Evolutionary conservation across 2,888 invertebrate species (phyloP), one percentile per base, ranked within the genome.

Genomic region (Eupithecia dodoneata): DNA sequence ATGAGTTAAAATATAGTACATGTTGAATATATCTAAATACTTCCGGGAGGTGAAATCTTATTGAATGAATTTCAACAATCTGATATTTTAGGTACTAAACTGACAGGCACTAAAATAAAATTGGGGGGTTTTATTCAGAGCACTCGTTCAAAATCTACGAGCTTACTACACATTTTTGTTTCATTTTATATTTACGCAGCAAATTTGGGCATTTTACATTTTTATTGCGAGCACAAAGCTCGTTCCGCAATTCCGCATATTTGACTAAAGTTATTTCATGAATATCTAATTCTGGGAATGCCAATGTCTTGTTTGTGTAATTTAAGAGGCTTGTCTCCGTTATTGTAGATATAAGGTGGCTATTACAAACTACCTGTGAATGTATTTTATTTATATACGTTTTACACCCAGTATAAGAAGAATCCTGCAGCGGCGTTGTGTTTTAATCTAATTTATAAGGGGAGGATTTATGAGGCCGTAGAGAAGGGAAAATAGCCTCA

Each of bases 381-480:
- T 7, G n/a, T 49, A 70, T 70, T 30, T 30, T 70, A n/a, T 42
- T 69, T 45, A 13, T 30, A 5, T 30, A 70, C 9, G 70, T 47
- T 70, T 70, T 45, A 9, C 49, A 45, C 70, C 18, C 18, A 47
- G 12, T 47, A 47, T 47, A 65, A 70, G 71, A 59, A 69, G 71
- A 75, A 74, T 76, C 82, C 82, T 81, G 84, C 81, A 79, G 80
- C 84, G 81, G 86, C 85, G 87, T 88, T 87, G 87, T 87, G 84
- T 89, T 90, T 88, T 90, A 89, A 89, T 91, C 87, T 90, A 91
- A 92, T 92, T 91, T 92, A 92, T 91, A 91, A 90, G 87, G 87
- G 88, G 86, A 86, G 87, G 88, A 92, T 92, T 92, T 92, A 92
- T 91, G 91, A 87, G 89, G 86, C 86, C 83, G 86, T 87, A 82